These are phyloP conservation scores for Cetoscarus ocellatus DNA, from an alignment of 2,797 vertebrate species.

Conservation along the genomic window DNA sequence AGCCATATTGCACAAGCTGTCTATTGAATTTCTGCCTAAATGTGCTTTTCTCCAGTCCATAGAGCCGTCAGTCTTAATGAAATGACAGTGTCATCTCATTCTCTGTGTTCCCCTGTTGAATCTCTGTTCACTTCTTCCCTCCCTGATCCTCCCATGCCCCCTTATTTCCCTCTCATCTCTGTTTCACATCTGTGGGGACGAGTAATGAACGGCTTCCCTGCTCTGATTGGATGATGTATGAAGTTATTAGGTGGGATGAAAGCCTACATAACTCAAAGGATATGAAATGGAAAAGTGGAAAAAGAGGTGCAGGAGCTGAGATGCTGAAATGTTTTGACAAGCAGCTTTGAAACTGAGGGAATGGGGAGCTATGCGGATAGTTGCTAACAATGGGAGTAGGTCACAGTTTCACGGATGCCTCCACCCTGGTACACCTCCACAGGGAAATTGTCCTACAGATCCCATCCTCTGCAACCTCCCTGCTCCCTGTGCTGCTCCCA, in stretches of 20 bases:
- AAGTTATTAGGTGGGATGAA: slow-evolving; percentile 73
- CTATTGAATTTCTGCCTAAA: slow-evolving; percentile 67
- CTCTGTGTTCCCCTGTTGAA: slow-evolving; percentile 29
- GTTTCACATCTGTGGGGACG: slow-evolving; percentile 56
- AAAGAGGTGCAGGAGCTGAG: slow-evolving; percentile 32
- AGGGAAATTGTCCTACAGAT: slow-evolving; percentile 69
- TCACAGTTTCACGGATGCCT: slow-evolving; percentile 74
- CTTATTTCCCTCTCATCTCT: slow-evolving; percentile 43
- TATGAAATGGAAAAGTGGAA: slow-evolving; percentile 36
- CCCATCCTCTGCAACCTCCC: slow-evolving; percentile 57
- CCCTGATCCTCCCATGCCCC: slow-evolving; percentile 39
- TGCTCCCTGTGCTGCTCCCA: slow-evolving; percentile 37
- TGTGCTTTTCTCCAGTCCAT: slow-evolving; percentile 38
- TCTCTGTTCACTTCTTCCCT: slow-evolving; percentile 34
- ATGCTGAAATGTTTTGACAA: slow-evolving; percentile 67
- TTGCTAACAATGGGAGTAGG: slow-evolving; percentile 73
- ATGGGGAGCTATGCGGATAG: slow-evolving; percentile 49
- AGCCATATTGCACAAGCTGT: slow-evolving; percentile 56
- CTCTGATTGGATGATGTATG: slow-evolving; percentile 76
- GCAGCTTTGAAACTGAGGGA: slow-evolving; percentile 57
- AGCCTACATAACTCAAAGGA: slow-evolving; percentile 71
- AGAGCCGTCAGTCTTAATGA: slow-evolving; percentile 67
- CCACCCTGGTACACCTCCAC: slow-evolving; percentile 70
- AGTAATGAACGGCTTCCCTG: slow-evolving; percentile 59
- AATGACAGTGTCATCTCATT: slow-evolving; percentile 61